Evolutionary conservation across 2,888 invertebrate genomes (phyloP).

Genomic region (Eubasilissa splendida): DNA sequence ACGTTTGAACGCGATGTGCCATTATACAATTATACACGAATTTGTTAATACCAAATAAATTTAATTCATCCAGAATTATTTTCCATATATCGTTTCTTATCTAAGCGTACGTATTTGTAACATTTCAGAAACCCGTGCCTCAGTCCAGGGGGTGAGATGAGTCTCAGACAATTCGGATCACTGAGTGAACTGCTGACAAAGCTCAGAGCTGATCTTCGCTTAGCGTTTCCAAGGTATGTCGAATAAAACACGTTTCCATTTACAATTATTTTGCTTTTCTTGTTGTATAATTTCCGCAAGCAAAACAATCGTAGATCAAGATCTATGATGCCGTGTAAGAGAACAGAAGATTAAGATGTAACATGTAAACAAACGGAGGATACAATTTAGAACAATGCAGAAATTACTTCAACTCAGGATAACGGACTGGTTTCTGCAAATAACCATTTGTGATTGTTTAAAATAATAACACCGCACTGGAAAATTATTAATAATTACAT

Average conservation of each 20-base stretch:
- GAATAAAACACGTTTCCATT: background rate
- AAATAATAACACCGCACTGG: too few relatives aligned
- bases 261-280: background rate
- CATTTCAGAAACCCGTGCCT: slow-evolving; percentile 78
- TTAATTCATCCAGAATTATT: background rate
- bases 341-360: too few relatives aligned
- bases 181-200: slow-evolving; percentile 91
- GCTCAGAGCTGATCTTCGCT: slow-evolving; percentile 86
- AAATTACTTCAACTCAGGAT: too few relatives aligned
- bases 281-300: background rate
- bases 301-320: background rate
- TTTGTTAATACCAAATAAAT: background rate
- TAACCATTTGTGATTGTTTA: too few relatives aligned
- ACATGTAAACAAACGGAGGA: too few relatives aligned
- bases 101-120: background rate
- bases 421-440: too few relatives aligned
- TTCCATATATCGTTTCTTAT: background rate
- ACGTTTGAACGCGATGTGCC: too few relatives aligned
- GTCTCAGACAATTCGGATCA: slow-evolving; percentile 87
- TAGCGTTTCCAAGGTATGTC: slow-evolving; percentile 89
- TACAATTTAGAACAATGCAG: too few relatives aligned
- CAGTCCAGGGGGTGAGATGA: slow-evolving; percentile 85
- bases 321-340: background rate
- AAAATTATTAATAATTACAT: too few relatives aligned
- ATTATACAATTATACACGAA: too few relatives aligned